Conservation (phyloP, 2,888 invertebrate genomes). For the Epsilonema sp. region DNA sequence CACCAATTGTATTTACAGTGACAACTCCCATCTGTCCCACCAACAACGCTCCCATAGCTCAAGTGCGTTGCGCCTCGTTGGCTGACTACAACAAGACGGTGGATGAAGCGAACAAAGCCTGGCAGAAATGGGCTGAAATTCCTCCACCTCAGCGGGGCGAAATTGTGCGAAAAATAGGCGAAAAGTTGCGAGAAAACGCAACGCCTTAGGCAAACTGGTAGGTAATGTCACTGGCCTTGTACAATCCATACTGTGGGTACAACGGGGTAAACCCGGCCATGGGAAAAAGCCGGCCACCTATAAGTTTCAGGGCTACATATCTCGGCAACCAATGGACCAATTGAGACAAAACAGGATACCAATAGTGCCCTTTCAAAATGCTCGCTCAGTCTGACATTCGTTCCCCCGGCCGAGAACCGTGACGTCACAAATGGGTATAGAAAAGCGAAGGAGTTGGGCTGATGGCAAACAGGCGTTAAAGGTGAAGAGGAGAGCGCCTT, state of each 20-base stretch:
- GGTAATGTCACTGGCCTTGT: slow-evolving; percentile 9
- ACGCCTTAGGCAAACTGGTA: slow-evolving; percentile 66
- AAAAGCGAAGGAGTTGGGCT: too few relatives aligned
- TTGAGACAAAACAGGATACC: too few relatives aligned
- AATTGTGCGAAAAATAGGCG: slow-evolving; percentile 87
- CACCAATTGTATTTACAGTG: slow-evolving; percentile 31
- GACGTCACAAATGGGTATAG: too few relatives aligned
- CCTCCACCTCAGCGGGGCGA: slow-evolving; percentile 83
- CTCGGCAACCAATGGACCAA: too few relatives aligned
- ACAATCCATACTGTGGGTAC: background rate
- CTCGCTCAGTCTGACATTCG: too few relatives aligned
- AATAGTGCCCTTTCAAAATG: too few relatives aligned
- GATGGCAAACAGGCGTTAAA: too few relatives aligned
- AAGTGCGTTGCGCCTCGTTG: slow-evolving; percentile 52
- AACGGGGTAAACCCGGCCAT: too few relatives aligned
- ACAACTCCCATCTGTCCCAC: slow-evolving; percentile 60
- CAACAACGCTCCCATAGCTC: slow-evolving; percentile 68
- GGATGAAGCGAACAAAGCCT: slow-evolving; percentile 52
- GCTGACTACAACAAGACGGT: slow-evolving; percentile 68
- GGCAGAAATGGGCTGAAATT: slow-evolving; percentile 42
- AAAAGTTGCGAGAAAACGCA: slow-evolving; percentile 66
- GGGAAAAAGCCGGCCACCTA: too few relatives aligned
- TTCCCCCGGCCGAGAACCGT: too few relatives aligned
- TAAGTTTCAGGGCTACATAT: too few relatives aligned
- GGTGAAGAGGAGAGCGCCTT: too few relatives aligned